Evolutionary conservation across 2,113 vertebrate genomes (phyloP), one percentile per base, ranked within the genome.

Genomic region (Sinocyclocheilus grahami): DNA sequence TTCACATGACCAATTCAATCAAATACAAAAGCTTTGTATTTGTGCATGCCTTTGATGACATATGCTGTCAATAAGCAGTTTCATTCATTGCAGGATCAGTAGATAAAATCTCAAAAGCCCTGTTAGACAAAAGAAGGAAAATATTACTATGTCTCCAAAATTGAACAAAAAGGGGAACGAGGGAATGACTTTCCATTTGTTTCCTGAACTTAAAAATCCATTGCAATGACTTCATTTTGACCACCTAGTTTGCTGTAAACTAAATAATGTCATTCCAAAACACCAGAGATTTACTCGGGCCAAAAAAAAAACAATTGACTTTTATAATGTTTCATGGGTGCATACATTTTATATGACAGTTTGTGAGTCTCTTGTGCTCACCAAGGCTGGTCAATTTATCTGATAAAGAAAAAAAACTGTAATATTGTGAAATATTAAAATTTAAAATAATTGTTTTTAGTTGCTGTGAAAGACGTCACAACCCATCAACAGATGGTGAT

Each of bases 401-500:
- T 37, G 37, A 37, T 5, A 37, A 37, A 37, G 5, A 37, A 37
- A 37, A 37, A 37, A 37, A 37, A 37, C 33, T 3, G 33, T 37
- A 37, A 4, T 37, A 37, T 37, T 37, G 37, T 37, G 3, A 37
- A 37, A 37, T 37, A 37, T 37, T 37, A 37, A 4, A 37, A 37
- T 37, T 37, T 37, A 37, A 37, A 37, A 37, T 37, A 0, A 37
- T 37, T 33, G 30, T 33, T 33, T 33, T 33, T 33, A 33, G 2
- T 33, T 33, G 58, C 58, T 60, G 58, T n/a, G 58, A 22, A 58
- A 58, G 16, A 30, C 22, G 0, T 83, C 81, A 86, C 46, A 85
- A 80, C 87, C 67, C 82, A 88, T 86, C 60, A 88, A 77, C 81
- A 88, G 76, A 88, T 39, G 85, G 55, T 79, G 48, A 79, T 42